Percentiles rank a stretch among this genome's conserved stretches.
Conservation (phyloP, 2,113 vertebrate species). For the Noturus placidus region DNA sequence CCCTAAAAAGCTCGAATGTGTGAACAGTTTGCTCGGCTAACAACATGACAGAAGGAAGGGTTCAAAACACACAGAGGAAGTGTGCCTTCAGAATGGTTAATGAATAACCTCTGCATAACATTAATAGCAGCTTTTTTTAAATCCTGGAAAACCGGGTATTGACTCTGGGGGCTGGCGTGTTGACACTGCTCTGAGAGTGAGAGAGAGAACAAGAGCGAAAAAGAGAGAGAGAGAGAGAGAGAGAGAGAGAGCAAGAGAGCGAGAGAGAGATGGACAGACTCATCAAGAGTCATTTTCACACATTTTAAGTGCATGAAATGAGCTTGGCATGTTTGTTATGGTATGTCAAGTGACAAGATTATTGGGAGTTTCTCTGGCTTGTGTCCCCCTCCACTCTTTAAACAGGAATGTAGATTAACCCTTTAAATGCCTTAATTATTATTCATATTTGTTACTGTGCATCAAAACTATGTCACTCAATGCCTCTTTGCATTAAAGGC, state of each 20-base stretch:
- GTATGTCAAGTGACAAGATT: constrained; percentile 59
- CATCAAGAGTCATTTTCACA: constrained; percentile 39
- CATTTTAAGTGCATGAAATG: constrained; percentile 59
- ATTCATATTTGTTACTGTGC: background rate
- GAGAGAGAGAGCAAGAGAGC: constrained; percentile 10
- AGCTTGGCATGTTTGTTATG: constrained; percentile 54
- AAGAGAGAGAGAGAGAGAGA: constrained; percentile 13
- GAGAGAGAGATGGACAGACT: constrained; percentile 10
- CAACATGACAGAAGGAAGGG: constrained; percentile 19
- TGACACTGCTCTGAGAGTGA: constrained; percentile 24
- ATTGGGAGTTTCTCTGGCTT: constrained; percentile 17
- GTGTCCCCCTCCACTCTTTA: background rate
- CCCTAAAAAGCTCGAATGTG: constrained; percentile 17
- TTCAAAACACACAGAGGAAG: constrained; percentile 42
- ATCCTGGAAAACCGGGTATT: constrained; percentile 44
- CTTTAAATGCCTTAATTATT: background rate
- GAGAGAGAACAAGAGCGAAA: background rate
- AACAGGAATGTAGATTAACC: background rate
- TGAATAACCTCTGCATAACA: constrained; percentile 46
- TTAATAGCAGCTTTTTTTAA: constrained; percentile 23
- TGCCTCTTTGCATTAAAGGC: background rate
- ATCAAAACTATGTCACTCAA: too few relatives aligned
- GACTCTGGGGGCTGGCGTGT: constrained; percentile 41
- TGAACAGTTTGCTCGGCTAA: constrained; percentile 46
- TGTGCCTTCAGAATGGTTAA: constrained; percentile 42